Base-by-base conservation (phyloP, 2,888 invertebrate species). In the Xiphydria camelus region DNA sequence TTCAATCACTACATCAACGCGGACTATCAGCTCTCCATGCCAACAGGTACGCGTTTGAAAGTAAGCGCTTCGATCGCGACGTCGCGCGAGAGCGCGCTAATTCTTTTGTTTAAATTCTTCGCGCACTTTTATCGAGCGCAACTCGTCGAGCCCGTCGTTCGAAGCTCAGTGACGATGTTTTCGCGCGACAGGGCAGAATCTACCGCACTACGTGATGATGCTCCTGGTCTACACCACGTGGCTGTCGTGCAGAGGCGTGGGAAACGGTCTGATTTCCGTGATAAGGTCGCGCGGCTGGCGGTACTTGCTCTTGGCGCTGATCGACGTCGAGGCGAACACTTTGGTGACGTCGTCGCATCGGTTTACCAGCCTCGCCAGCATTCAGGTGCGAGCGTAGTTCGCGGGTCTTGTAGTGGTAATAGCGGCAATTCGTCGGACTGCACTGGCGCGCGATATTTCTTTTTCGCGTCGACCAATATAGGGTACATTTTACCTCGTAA, bases 241-340 rank as follows among this genome's bases (percentile, higher is more conserved):
- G 73, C 76, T 91, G 64, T 83, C 89, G 2, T 89, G 88, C 75
- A 82, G 85, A 58, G 83, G 85, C 49, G 79, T 79, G 4, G 82
- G 83, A 32, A 77, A 79, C 45, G 82, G 82, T 47, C 73, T 89
- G 31, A 80, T 84, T 56, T 80, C 83, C 35, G 81, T 86, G 33
- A 75, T 90, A 53, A 81, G 82, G 59, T 81, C 82, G 65, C 82
- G 87, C 71, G 89, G 86, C 67, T 90, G 88, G 87, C 82, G 89
- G 57, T 85, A 92, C 62, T 76, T 90, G 49, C 76, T 91, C 53
- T 80, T 92, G 9, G 89, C 91, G 20, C 75, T 86, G 37, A 81
- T 91, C 49, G 92, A 93, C 68, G 91, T 93, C n/a, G 89, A 91
- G 77, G 91, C 91, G 4, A 88, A 89, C 68, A 92, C 87, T 73